Conservation (phyloP, 2,797 vertebrate genomes). For the Danio albolineatus region DNA sequence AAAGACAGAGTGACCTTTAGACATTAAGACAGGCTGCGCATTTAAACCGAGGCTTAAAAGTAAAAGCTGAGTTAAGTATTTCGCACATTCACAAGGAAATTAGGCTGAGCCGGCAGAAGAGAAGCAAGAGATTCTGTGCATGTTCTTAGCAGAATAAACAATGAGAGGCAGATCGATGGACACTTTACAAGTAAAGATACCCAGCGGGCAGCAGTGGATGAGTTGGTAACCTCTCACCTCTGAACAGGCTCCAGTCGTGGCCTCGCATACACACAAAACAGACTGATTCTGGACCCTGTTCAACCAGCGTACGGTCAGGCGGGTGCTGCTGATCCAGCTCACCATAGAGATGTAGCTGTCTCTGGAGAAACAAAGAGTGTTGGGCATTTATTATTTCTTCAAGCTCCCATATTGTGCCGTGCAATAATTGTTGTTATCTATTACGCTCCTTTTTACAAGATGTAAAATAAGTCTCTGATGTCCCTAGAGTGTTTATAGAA, state of each 20-base stretch:
- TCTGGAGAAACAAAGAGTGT: conserved; percentile 65
- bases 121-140: conserved; percentile 62
- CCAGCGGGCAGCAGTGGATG: conserved; percentile 59
- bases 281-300: conserved; percentile 86
- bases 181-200: conserved; percentile 43
- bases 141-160: conserved; percentile 56
- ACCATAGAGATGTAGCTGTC: conserved; percentile 86
- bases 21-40: conserved; percentile 26
- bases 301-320: conserved; percentile 82
- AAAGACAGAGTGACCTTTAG: conserved; percentile 42
- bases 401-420: no score
- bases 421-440: no score
- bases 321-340: conserved; percentile 83
- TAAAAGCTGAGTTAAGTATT: conserved; percentile 40
- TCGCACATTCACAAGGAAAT: conserved; percentile 31
- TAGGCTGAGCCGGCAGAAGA: conserved; percentile 63
- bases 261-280: conserved; percentile 82
- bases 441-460: no score
- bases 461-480: no score
- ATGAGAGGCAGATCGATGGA: conserved; percentile 62
- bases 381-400: not conserved
- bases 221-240: conserved; percentile 77
- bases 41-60: conserved; percentile 13
- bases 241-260: conserved; percentile 83
- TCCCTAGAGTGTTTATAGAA: no score